These are phyloP conservation scores for Drosophila histrio DNA, from an alignment of 2,888 invertebrate genomes.

Conservation along the genomic window DNA sequence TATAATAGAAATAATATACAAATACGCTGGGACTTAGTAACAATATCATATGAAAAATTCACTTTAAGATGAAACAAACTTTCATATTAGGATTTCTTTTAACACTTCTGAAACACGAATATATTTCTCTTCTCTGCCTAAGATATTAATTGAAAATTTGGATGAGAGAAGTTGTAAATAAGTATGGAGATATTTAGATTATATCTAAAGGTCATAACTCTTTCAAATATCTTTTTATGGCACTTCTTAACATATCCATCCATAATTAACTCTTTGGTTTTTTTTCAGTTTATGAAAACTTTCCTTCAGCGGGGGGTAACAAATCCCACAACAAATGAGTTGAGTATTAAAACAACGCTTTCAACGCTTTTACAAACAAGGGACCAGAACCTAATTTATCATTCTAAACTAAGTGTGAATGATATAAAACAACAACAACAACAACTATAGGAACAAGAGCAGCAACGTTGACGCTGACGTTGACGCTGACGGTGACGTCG, in stretches of 20 bases:
- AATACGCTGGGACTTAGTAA: not conserved
- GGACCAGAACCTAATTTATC: slow-evolving; percentile 55
- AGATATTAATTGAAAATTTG: too few species aligned
- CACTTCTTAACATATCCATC: not conserved
- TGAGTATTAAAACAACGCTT: slow-evolving; percentile 47
- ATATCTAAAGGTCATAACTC: not conserved
- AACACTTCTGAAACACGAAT: too few species aligned
- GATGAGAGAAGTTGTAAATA: too few species aligned
- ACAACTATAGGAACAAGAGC: slow-evolving; percentile 1
- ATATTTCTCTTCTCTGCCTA: too few species aligned
- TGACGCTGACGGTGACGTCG: not conserved
- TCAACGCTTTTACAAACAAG: slow-evolving; percentile 58
- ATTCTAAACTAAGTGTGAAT: slow-evolving; percentile 67
- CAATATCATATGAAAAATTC: not conserved
- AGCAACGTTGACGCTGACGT: not conserved
- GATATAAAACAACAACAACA: slow-evolving; percentile 56
- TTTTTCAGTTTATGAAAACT: slow-evolving; percentile 40
- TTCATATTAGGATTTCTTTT: too few species aligned
- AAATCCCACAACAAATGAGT: slow-evolving; percentile 30
- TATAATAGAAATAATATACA: not conserved
- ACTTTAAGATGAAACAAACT: too few species aligned
- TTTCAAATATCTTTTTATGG: not conserved
- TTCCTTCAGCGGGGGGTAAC: not conserved
- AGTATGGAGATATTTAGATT: not conserved
- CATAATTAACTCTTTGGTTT: slow-evolving; percentile 12